These are phyloP conservation scores for Willisornis vidua DNA, from an alignment of 2,113 vertebrate species.

Conservation along the genomic window DNA sequence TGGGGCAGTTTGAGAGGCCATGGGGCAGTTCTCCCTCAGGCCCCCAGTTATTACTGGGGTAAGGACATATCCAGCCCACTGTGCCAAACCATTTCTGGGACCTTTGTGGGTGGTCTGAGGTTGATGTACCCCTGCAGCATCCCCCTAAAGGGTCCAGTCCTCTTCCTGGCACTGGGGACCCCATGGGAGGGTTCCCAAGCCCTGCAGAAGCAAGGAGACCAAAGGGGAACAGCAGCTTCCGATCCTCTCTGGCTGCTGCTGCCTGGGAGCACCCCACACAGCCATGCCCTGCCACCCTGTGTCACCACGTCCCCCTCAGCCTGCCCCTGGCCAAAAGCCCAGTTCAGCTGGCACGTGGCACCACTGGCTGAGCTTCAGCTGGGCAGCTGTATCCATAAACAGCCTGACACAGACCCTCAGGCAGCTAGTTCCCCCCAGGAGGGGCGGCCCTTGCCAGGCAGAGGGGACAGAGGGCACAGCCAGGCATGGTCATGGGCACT, in stretches of 20 bases:
- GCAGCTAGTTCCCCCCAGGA: background rate
- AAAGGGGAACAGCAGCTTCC: background rate
- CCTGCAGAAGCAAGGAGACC: background rate
- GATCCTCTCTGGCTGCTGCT: background rate
- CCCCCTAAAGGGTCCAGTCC: background rate
- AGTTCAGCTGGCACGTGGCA: background rate
- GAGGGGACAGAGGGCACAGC: background rate
- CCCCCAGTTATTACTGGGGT: background rate
- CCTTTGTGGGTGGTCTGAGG: background rate
- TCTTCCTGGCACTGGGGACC: background rate
- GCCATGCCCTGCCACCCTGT: background rate
- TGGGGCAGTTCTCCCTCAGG: background rate
- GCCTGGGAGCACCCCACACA: background rate
- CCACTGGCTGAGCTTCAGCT: background rate
- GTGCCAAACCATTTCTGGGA: background rate
- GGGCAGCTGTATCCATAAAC: constrained; percentile 6
- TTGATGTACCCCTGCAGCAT: background rate
- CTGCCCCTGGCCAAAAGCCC: background rate
- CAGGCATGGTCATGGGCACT: fast-evolving
- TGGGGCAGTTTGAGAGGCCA: background rate
- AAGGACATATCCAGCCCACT: background rate
- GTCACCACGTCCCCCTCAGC: fast-evolving
- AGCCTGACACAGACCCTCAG: fast-evolving
- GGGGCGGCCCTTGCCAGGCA: background rate
- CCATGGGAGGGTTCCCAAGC: background rate